phyloP scores from a whole-genome alignment of 2,888 invertebrate genomes.

The Fragum fragum region DNA sequence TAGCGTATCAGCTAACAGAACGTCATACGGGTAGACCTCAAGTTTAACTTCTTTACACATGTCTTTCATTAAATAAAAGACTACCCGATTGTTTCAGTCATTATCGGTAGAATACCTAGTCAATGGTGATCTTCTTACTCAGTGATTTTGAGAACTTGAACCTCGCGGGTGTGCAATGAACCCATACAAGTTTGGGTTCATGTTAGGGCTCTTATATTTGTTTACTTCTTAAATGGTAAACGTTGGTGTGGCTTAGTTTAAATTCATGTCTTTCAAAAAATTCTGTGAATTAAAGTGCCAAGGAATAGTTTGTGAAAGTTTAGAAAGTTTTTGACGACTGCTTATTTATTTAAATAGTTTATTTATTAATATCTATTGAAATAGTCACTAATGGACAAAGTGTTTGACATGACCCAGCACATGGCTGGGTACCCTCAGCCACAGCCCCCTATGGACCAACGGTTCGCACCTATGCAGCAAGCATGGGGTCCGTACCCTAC shows the following conservation, averaged over 20 bases:
- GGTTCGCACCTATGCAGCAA: conserved; percentile 68
- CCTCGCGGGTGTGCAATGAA: conserved; percentile 64
- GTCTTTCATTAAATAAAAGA: conserved; percentile 59
- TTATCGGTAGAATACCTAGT: conserved; percentile 54
- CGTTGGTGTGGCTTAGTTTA: conserved; percentile 3
- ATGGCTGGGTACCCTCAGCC: conserved; percentile 68
- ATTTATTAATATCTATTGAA: conserved; percentile 34
- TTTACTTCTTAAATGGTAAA: conserved; percentile 49
- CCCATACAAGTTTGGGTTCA: conserved; percentile 46
- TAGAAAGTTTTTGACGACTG: background rate
- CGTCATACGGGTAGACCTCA: conserved; percentile 11
- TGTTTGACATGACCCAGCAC: conserved; percentile 62
- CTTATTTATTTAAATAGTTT: conserved; percentile 19
- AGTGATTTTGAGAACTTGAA: conserved; percentile 48
- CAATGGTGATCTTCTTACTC: conserved; percentile 55
- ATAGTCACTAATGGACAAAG: conserved; percentile 52
- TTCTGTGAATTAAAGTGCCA: conserved; percentile 9
- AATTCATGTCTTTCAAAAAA: conserved; percentile 34
- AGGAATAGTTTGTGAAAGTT: conserved; percentile 16
- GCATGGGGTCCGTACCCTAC: conserved; percentile 64
- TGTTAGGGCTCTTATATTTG: conserved; percentile 28
- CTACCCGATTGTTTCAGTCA: conserved; percentile 66
- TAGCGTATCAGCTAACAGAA: conserved; percentile 27
- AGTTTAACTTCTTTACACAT: conserved; percentile 51
- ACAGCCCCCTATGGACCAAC: conserved; percentile 61